Percentiles rank a stretch among this genome's conserved stretches.
These are phyloP conservation scores for Trachops cirrhosus DNA, from an alignment of 2,797 vertebrate genomes.

Conservation along the genomic window DNA sequence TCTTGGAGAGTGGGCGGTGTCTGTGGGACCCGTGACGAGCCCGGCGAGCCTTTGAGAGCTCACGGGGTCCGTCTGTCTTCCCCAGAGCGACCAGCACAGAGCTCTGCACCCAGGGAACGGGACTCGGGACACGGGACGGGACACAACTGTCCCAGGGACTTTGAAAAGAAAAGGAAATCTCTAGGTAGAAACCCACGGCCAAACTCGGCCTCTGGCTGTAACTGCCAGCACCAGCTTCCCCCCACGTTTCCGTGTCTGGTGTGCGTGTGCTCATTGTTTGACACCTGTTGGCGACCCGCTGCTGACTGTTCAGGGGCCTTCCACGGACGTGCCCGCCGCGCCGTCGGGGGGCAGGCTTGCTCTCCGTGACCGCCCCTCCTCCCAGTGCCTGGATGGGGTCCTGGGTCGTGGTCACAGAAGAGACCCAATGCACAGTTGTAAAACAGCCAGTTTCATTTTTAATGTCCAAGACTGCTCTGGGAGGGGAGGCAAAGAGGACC, in stretches of 20 bases:
- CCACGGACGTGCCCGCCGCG: fast-evolving
- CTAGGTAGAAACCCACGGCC: not conserved
- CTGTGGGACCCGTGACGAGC: constrained; percentile 58
- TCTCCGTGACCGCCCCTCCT: not conserved
- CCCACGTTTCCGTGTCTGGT: no score
- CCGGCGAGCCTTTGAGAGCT: not conserved
- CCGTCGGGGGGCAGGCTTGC: not conserved
- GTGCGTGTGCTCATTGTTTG: not conserved
- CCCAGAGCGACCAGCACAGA: not conserved
- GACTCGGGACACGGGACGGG: not conserved
- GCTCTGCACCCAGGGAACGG: not conserved
- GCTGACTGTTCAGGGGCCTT: not conserved
- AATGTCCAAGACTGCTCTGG: constrained; percentile 33
- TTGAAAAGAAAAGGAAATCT: not conserved
- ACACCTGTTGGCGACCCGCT: not conserved
- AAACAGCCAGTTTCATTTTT: constrained; percentile 30
- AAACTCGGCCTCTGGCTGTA: not conserved
- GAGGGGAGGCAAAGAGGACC: not conserved
- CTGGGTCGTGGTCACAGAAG: not conserved
- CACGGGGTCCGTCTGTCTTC: not conserved
- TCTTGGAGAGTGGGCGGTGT: constrained; percentile 69
- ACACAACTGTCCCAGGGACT: not conserved
- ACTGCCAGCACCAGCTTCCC: not conserved
- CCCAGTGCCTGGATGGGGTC: not conserved
- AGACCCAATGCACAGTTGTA: not conserved